A percentile compares a stretch with the other conserved stretches of the same genome.
phyloP scores from a whole-genome alignment of 2,888 invertebrate genomes.

The Ophion costatus region DNA sequence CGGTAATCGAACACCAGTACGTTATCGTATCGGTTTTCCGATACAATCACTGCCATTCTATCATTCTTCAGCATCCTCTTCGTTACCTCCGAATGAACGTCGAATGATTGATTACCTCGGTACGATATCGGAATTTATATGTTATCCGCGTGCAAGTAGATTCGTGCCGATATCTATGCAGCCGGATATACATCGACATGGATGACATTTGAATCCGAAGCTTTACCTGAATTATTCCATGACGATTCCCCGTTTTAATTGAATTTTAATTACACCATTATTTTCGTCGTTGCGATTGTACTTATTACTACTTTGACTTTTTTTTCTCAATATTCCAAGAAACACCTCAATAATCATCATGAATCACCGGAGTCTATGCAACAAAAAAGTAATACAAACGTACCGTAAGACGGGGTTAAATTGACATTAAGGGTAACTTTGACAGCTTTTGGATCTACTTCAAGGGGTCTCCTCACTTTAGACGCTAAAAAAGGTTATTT shows the following conservation, averaged over 20 bases:
- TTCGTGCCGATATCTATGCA: constrained; percentile 13
- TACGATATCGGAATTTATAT: constrained; percentile 49
- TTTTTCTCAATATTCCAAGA: neutral
- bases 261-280: neutral
- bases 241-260: neutral
- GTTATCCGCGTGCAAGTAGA: constrained; percentile 13
- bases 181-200: neutral
- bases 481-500: too few species aligned
- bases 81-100: constrained; percentile 53
- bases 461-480: too few species aligned
- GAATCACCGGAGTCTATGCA: neutral
- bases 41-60: constrained; percentile 59
- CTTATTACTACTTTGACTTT: too few species aligned
- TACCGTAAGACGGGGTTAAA: too few species aligned
- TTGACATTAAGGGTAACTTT: too few species aligned
- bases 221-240: constrained; percentile 29
- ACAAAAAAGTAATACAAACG: neutral
- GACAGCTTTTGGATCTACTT: too few species aligned
- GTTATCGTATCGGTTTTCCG: constrained; percentile 62
- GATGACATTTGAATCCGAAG: neutral
- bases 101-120: constrained; percentile 62
- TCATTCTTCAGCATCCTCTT: constrained; percentile 59
- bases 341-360: neutral
- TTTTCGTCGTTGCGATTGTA: neutral
- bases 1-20: constrained; percentile 48